These are phyloP conservation scores for Megaptera novaeangliae DNA, from an alignment of 2,113 vertebrate species.

Conservation along the genomic window DNA sequence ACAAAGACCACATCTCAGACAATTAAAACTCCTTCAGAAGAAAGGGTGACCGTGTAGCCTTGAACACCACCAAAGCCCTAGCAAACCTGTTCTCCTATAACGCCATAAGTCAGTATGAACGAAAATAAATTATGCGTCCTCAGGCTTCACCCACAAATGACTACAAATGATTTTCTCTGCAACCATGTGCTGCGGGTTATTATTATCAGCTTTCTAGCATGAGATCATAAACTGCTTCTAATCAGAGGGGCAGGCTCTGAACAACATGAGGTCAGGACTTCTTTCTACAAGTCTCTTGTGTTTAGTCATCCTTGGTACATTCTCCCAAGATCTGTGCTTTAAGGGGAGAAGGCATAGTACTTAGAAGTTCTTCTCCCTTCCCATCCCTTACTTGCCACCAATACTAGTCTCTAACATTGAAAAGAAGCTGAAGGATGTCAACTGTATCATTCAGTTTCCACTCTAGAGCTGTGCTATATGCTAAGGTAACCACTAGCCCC, in stretches of 20 bases:
- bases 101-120: background rate
- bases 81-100: background rate
- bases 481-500: background rate
- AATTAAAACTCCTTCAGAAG: conserved; percentile 22
- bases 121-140: background rate
- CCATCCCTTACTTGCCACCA: background rate
- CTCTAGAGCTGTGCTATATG: background rate
- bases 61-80: background rate
- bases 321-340: background rate
- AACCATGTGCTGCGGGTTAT: background rate
- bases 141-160: background rate
- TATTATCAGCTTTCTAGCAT: background rate
- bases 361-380: background rate
- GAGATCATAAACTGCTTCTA: background rate
- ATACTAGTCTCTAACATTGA: background rate
- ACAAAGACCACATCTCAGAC: background rate
- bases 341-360: background rate
- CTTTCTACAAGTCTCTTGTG: background rate
- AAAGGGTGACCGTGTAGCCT: background rate
- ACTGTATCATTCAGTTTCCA: background rate
- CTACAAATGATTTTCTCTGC: background rate
- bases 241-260: background rate
- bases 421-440: background rate
- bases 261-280: background rate
- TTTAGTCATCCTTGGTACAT: background rate